These are phyloP conservation scores for Ciona savignyi DNA, from an alignment of 23 tunicate species.

Conservation along the genomic window DNA sequence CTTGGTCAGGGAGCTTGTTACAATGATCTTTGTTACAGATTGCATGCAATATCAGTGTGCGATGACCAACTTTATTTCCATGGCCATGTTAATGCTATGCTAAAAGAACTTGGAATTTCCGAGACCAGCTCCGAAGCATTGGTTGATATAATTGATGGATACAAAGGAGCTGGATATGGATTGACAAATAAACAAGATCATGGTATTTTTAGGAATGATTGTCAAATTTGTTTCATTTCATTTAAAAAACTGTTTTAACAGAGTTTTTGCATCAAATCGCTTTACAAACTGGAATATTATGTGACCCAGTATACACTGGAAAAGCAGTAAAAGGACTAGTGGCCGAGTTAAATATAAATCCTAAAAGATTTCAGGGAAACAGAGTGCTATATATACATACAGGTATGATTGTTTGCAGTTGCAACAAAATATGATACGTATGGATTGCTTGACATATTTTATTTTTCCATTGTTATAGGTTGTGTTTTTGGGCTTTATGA, in stretches of 20 bases:
- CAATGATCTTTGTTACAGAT: slow-evolving; percentile 7
- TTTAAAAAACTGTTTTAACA: no score
- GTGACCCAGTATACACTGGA: slow-evolving; percentile 95
- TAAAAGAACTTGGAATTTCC: slow-evolving; percentile 24
- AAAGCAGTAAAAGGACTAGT: slow-evolving; percentile 75
- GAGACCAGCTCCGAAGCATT: slow-evolving; percentile 47
- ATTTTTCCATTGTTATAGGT: no score
- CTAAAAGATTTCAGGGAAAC: slow-evolving; percentile 66
- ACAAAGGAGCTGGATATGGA: slow-evolving; percentile 96
- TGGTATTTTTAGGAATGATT: no score
- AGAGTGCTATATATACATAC: slow-evolving; percentile 80
- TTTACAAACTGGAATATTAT: slow-evolving; percentile 58
- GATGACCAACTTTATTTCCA: slow-evolving; percentile 76
- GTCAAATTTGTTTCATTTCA: no score
- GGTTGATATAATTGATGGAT: slow-evolving; percentile 92
- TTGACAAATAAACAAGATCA: slow-evolving; percentile 49
- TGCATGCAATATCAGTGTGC: slow-evolving; percentile 84
- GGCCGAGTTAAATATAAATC: slow-evolving; percentile 50
- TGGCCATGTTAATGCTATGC: slow-evolving; percentile 69
- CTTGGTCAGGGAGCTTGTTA: no score
- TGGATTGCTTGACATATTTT: no score
- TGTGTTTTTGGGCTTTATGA: no score
- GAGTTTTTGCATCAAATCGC: slow-evolving; percentile 37
- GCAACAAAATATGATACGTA: no score
- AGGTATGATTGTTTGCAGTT: no score